Percentiles rank a stretch among this genome's conserved stretches.
Conservation (phyloP, 2,113 vertebrate genomes). For the Tursiops truncatus region DNA sequence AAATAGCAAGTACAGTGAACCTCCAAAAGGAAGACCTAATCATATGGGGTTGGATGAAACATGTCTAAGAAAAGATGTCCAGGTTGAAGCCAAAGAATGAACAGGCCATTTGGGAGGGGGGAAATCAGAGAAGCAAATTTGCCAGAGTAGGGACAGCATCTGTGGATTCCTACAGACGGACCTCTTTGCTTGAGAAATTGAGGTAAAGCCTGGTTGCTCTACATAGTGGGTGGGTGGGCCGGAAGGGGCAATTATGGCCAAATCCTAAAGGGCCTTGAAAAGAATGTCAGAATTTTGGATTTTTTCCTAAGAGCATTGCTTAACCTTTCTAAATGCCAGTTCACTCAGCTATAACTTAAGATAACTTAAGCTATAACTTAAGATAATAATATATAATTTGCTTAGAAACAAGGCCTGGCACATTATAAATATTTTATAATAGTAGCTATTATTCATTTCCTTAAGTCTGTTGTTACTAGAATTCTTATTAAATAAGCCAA, state of each 20-base stretch:
- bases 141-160: rapidly evolving
- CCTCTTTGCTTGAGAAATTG: not conserved
- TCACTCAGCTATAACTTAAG: not conserved
- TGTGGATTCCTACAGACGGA: not conserved
- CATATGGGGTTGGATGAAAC: not conserved
- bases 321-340: not conserved
- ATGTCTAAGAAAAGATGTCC: not conserved
- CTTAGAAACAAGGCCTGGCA: not conserved
- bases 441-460: not conserved
- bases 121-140: not conserved
- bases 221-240: rapidly evolving
- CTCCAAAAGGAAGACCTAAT: not conserved
- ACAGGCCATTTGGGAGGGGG: rapidly evolving
- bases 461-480: not conserved
- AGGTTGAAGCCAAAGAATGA: not conserved
- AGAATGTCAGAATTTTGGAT: not conserved
- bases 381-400: not conserved
- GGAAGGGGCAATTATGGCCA: not conserved
- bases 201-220: not conserved
- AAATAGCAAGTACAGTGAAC: not conserved
- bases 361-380: not conserved
- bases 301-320: not conserved
- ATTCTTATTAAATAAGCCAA: not conserved
- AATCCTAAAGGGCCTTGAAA: not conserved
- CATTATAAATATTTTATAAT: not conserved